Percentiles rank a stretch among this genome's conserved stretches.
These are phyloP conservation scores for Astur gentilis DNA, from an alignment of 2,113 vertebrate genomes.

Conservation along the genomic window DNA sequence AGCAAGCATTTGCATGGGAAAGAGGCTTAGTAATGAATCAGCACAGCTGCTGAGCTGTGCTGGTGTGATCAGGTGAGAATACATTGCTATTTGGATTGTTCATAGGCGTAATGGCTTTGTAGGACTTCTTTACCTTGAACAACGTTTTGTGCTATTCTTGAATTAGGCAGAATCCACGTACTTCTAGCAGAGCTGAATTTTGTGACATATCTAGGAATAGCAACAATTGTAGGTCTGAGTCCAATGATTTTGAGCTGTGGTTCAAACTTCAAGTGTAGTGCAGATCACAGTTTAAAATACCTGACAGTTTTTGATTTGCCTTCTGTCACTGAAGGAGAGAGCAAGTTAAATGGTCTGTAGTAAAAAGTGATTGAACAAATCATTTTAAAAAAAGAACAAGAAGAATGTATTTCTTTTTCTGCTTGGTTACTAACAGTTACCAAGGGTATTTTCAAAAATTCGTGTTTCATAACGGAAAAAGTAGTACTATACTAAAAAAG, in stretches of 20 bases:
- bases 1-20: not conserved
- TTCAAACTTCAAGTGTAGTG: constrained; percentile 19
- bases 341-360: constrained; percentile 40
- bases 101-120: not conserved
- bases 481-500: not conserved
- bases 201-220: constrained; percentile 10
- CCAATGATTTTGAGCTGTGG: not conserved
- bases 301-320: constrained; percentile 21
- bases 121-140: not conserved
- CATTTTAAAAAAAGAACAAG: not conserved
- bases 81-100: not conserved
- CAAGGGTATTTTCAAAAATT: not conserved
- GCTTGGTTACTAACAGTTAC: not conserved
- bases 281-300: constrained; percentile 33
- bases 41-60: not conserved
- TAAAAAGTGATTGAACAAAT: constrained; percentile 29
- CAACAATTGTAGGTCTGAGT: not conserved
- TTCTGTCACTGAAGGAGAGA: constrained; percentile 14
- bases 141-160: not conserved
- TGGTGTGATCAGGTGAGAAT: not conserved
- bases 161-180: not conserved
- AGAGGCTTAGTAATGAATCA: not conserved
- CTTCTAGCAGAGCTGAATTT: not conserved
- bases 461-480: not conserved
- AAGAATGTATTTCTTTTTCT: not conserved